Evolutionary conservation across 64 coral and sea anemone genomes (phyloP).

Genomic region (Montipora capricornis): DNA sequence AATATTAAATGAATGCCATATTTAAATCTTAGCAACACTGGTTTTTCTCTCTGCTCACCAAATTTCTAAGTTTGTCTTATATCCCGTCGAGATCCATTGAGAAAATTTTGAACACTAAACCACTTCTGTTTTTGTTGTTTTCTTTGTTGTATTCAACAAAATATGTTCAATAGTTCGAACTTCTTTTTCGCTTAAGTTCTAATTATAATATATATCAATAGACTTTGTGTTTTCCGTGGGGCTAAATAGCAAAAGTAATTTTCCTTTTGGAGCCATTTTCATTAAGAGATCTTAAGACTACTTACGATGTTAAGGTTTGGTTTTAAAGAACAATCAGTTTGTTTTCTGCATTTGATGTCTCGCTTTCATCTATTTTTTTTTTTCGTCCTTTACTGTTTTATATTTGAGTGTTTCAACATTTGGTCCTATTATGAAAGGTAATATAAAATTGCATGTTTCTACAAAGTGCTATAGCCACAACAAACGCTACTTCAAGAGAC

Average conservation of each 20-base stretch:
- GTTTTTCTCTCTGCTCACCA: background rate
- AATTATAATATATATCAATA: background rate
- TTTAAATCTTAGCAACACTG: too few relatives aligned
- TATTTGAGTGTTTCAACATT: background rate
- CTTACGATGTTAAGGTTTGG: background rate
- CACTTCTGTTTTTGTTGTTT: too few relatives aligned
- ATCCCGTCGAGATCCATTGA: too few relatives aligned
- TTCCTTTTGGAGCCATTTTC: background rate
- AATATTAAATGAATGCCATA: constrained; percentile 2
- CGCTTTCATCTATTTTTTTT: background rate
- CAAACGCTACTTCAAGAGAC: background rate
- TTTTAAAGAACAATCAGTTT: background rate
- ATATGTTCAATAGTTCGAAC: background rate
- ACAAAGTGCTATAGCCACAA: too few relatives aligned
- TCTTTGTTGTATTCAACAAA: background rate
- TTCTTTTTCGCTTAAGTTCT: background rate
- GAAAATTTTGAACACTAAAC: too few relatives aligned
- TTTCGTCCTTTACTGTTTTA: background rate
- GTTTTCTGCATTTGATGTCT: background rate
- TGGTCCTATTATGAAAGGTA: too few relatives aligned
- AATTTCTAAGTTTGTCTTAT: background rate
- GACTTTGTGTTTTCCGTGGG: background rate
- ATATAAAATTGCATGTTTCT: too few relatives aligned
- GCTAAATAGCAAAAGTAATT: background rate
- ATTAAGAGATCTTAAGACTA: background rate